phyloP scores from a whole-genome alignment of 2,797 vertebrate genomes.

The Arvicola amphibius region DNA sequence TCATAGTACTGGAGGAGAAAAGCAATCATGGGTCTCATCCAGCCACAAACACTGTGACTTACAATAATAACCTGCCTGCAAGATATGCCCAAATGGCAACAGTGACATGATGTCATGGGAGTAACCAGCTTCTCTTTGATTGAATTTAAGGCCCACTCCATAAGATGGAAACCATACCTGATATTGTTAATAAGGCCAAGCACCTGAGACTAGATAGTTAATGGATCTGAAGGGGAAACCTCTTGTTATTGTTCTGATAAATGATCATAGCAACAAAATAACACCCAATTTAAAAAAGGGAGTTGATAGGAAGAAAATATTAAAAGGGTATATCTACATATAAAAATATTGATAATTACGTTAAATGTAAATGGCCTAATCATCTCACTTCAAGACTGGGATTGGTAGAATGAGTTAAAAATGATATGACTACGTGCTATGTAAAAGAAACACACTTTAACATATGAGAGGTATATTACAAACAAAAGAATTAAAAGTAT shows the following conservation, averaged over 20 bases:
- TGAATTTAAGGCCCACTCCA: not conserved
- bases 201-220: not conserved
- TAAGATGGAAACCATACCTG: not conserved
- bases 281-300: not conserved
- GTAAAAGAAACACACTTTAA: not conserved
- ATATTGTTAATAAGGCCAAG: not conserved
- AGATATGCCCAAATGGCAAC: not conserved
- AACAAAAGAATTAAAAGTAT: constrained; percentile 27
- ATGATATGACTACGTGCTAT: not conserved
- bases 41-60: not conserved
- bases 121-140: not conserved
- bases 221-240: not conserved
- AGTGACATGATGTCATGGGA: not conserved
- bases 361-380: not conserved
- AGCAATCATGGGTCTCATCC: not conserved
- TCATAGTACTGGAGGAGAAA: not conserved
- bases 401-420: not conserved
- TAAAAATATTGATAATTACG: not conserved
- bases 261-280: not conserved
- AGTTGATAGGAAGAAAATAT: not conserved
- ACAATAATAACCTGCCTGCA: not conserved
- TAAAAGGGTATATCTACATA: not conserved
- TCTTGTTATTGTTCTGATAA: not conserved
- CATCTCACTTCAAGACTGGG: not conserved
- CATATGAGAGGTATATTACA: not conserved